Conservation (phyloP, 2,888 invertebrate genomes). For the Eupithecia centaureata region DNA sequence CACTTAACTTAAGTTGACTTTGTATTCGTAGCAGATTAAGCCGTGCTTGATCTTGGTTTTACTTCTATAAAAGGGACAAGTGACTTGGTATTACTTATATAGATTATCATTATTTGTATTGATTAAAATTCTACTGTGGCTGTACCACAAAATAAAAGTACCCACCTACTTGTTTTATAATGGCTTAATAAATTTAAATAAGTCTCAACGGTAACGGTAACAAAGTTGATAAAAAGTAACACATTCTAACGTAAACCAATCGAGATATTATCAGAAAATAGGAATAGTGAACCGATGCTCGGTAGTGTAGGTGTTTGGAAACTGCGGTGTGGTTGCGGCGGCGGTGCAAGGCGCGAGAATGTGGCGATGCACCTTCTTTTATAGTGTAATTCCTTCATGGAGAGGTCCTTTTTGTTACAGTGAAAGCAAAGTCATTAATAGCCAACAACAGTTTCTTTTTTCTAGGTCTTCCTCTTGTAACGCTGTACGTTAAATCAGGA, state of each 20-base stretch:
- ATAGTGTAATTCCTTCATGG: not conserved
- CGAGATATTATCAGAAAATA: slow-evolving; percentile 45
- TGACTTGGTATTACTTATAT: no score
- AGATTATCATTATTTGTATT: no score
- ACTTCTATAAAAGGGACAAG: no score
- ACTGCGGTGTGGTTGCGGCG: slow-evolving; percentile 34
- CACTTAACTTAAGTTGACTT: no score
- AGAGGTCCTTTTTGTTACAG: not conserved
- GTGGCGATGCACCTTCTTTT: slow-evolving; percentile 10
- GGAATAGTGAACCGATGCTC: slow-evolving; percentile 41
- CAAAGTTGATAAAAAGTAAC: slow-evolving; percentile 38
- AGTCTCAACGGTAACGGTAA: slow-evolving; percentile 17
- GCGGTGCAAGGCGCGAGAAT: slow-evolving; percentile 2
- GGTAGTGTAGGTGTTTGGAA: slow-evolving; percentile 40
- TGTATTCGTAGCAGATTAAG: no score
- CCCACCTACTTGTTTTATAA: not conserved
- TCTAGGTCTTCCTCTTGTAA: not conserved
- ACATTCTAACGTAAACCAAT: slow-evolving; percentile 39
- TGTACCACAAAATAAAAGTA: not conserved
- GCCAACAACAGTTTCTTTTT: not conserved
- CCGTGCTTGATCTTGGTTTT: no score
- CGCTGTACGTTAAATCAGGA: not conserved
- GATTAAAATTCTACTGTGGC: not conserved
- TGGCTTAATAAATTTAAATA: slow-evolving; percentile 31
- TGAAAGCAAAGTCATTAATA: not conserved